phyloP scores from a whole-genome alignment of 2,797 vertebrate species.

The Clarias fuscus region DNA sequence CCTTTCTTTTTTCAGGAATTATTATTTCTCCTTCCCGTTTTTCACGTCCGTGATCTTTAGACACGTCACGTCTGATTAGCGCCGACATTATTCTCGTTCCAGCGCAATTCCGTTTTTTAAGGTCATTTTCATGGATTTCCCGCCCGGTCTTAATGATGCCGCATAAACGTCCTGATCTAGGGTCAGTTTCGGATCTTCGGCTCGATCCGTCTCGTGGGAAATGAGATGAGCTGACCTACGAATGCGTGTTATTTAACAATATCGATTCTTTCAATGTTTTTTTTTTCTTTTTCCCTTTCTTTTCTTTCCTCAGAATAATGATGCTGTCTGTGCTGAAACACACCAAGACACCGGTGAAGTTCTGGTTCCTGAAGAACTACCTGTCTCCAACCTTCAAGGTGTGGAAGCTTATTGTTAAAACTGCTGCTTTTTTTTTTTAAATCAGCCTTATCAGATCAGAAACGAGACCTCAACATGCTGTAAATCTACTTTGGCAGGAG shows the following conservation, averaged over 20 bases:
- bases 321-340: conserved; percentile 98
- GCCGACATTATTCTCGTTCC: conserved; percentile 33
- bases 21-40: neutral
- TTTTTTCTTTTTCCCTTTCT: neutral
- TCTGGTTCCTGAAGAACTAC: conserved; percentile 99
- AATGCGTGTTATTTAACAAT: neutral
- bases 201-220: neutral
- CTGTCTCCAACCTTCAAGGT: conserved; percentile 98
- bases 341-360: conserved; percentile 95
- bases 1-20: neutral
- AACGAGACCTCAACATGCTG: neutral
- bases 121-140: conserved; percentile 41
- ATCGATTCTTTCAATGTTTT: neutral
- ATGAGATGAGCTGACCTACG: neutral
- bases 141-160: neutral
- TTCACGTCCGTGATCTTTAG: conserved; percentile 43
- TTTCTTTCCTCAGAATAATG: conserved; percentile 84
- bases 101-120: conserved; percentile 37
- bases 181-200: neutral
- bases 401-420: neutral
- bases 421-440: no score
- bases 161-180: neutral
- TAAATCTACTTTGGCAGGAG: conserved; percentile 70
- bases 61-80: conserved; percentile 39
- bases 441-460: neutral